Conservation (phyloP, 2,113 vertebrate genomes). For the Nerophis ophidion region DNA sequence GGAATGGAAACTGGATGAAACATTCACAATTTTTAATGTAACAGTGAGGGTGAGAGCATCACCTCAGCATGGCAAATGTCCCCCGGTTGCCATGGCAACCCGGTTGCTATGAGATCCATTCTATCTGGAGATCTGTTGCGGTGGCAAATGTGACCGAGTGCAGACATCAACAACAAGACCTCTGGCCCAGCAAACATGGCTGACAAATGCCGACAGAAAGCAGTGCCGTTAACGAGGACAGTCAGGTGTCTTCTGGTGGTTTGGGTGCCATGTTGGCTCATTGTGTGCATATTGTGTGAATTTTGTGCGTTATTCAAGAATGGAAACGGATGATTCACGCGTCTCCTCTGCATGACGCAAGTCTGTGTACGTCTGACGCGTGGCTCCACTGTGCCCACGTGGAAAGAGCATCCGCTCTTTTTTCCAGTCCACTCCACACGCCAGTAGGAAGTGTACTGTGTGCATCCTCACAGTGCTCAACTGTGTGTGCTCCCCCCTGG, state of each 20-base stretch:
- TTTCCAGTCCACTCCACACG: background rate
- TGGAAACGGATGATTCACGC: slow-evolving; percentile 3
- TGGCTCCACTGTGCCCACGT: slow-evolving; percentile 10
- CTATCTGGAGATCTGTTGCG: slow-evolving; percentile 62
- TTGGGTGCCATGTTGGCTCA: background rate
- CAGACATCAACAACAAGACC: slow-evolving; percentile 45
- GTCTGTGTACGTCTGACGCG: slow-evolving; percentile 36
- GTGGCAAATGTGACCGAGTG: slow-evolving; percentile 59
- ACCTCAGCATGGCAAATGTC: slow-evolving; percentile 66
- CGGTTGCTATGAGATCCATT: slow-evolving; percentile 74
- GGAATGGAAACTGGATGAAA: slow-evolving; percentile 56
- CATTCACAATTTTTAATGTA: slow-evolving; percentile 37
- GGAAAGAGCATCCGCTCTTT: slow-evolving; percentile 19
- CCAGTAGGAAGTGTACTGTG: no score
- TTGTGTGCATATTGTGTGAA: no score
- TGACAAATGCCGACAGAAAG: background rate
- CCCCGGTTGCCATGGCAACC: slow-evolving; percentile 62
- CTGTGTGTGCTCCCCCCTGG: no score
- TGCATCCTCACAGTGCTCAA: no score
- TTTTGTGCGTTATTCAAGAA: background rate
- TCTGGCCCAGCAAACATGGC: background rate
- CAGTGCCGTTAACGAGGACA: background rate
- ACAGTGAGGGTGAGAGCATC: slow-evolving; percentile 52
- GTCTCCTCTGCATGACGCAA: slow-evolving; percentile 35
- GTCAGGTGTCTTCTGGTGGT: background rate